A percentile compares a stretch with the other conserved stretches of the same genome.
phyloP scores from a whole-genome alignment of 2,888 invertebrate species.

The Limnephilus marmoratus region DNA sequence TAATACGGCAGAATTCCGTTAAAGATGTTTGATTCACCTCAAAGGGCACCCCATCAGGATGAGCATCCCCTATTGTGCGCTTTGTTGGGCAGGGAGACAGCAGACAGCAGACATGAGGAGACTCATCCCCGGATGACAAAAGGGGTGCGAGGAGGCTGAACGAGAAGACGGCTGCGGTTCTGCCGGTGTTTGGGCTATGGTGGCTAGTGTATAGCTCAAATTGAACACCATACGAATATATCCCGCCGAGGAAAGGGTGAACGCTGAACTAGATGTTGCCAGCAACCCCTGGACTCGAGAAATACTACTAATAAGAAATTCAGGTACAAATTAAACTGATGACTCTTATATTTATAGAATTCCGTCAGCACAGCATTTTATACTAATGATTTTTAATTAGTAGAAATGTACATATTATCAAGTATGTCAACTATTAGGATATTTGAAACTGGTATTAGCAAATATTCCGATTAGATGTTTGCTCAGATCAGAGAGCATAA shows the following conservation, averaged over 20 bases:
- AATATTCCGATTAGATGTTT: neutral
- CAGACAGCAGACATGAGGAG: constrained; percentile 48
- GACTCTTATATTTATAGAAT: neutral
- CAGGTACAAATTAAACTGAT: neutral
- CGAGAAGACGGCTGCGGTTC: constrained; percentile 22
- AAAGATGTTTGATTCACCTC: constrained; percentile 63
- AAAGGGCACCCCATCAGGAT: constrained; percentile 54
- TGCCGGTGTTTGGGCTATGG: neutral
- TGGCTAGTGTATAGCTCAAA: neutral
- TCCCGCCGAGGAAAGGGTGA: constrained; percentile 21
- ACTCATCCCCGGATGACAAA: constrained; percentile 64
- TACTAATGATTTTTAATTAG: neutral
- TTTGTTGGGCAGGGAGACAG: constrained; percentile 55
- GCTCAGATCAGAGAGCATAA: neutral
- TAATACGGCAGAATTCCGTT: constrained; percentile 66
- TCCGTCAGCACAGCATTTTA: neutral
- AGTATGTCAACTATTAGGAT: neutral
- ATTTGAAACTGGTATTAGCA: constrained; percentile 2
- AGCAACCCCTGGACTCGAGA: neutral
- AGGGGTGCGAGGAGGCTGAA: constrained; percentile 52
- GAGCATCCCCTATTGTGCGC: constrained; percentile 64
- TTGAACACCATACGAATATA: neutral
- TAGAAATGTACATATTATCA: neutral
- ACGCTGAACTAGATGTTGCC: neutral
- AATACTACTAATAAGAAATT: neutral